Evolutionary conservation across 2,888 invertebrate species (phyloP).

Genomic region (Hipparchia semele): DNA sequence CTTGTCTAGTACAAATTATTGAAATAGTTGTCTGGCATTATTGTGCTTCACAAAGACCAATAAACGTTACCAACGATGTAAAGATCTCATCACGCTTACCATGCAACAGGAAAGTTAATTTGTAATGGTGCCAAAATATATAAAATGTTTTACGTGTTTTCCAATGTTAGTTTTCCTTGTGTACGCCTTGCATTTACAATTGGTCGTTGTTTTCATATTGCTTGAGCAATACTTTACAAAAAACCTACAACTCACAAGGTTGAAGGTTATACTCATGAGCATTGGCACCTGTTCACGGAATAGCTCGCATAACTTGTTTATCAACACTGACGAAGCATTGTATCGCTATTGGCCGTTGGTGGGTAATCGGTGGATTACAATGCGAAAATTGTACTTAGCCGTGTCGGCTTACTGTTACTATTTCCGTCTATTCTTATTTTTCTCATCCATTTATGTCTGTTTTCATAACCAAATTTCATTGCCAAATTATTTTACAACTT

Average conservation of each 20-base stretch:
- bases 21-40: not conserved
- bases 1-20: not conserved
- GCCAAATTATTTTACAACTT: not conserved
- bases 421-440: not conserved
- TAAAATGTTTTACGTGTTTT: not conserved
- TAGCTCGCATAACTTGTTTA: constrained; percentile 33
- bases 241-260: constrained; percentile 17
- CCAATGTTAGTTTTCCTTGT: constrained; percentile 16
- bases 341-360: constrained; percentile 2
- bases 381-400: constrained; percentile 16
- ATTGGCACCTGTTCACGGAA: constrained; percentile 17
- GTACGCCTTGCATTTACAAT: constrained; percentile 17
- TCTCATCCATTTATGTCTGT: not conserved
- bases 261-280: constrained; percentile 25
- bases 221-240: constrained; percentile 1
- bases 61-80: not conserved
- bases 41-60: not conserved
- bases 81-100: not conserved
- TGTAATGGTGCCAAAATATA: not conserved
- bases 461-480: not conserved
- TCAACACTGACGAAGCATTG: constrained; percentile 13
- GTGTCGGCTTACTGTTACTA: not conserved
- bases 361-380: constrained; percentile 14
- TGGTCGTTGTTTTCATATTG: constrained; percentile 19
- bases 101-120: not conserved